phyloP scores from a whole-genome alignment of 2,113 vertebrate species.

The Machaerirhynchus nigripectus region DNA sequence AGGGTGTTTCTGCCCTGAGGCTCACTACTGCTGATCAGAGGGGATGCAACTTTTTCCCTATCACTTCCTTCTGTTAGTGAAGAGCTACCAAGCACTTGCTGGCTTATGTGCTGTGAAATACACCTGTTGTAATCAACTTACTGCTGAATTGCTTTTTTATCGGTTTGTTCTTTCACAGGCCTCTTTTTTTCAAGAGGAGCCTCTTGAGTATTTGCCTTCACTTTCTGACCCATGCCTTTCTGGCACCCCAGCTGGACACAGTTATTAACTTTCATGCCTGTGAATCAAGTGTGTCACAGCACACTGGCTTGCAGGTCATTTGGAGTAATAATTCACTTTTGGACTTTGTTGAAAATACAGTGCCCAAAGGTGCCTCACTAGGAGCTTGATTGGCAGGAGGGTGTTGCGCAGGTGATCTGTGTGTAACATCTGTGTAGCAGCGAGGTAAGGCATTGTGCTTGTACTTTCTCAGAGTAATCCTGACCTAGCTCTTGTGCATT shows the following conservation, averaged over 20 bases:
- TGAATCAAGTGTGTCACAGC: not conserved
- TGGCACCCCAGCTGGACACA: not conserved
- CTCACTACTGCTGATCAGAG: not conserved
- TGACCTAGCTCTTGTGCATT: not conserved
- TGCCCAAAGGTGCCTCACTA: not conserved
- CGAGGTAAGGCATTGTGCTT: accelerated
- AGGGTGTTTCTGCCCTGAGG: not conserved
- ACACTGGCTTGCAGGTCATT: not conserved
- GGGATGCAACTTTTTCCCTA: not conserved
- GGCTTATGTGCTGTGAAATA: not conserved
- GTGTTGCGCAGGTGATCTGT: not conserved
- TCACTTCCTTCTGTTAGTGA: not conserved
- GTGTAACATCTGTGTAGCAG: not conserved
- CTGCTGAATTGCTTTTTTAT: not conserved
- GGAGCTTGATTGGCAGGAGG: not conserved
- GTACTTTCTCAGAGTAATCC: not conserved
- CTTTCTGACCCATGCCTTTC: not conserved
- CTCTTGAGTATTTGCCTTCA: not conserved
- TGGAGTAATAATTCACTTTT: not conserved
- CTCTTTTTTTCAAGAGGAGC: not conserved
- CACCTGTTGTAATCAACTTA: not conserved
- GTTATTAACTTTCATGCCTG: not conserved
- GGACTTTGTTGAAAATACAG: not conserved
- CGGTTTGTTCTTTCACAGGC: not conserved
- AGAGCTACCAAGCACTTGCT: not conserved